Conservation (phyloP, 1,140 invertebrate species). For the Trichogramma pretiosum region DNA sequence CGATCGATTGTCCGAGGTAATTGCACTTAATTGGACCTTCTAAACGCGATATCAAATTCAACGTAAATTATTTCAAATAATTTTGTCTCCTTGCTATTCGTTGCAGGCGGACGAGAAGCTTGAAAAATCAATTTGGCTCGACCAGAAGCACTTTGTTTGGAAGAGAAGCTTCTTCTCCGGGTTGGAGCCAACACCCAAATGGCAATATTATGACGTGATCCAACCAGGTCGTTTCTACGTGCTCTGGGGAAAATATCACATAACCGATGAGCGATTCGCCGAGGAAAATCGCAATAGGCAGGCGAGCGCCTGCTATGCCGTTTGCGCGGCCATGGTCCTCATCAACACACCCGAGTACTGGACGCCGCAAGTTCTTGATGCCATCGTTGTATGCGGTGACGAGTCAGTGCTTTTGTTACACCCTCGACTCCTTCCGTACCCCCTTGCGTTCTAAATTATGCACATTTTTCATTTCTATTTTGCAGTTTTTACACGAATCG, state of each 20-base stretch:
- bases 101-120: constrained; percentile 8
- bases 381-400: constrained; percentile 33
- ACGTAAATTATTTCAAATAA: too few species aligned
- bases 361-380: constrained; percentile 28
- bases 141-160: too few species aligned
- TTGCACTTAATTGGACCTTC: too few species aligned
- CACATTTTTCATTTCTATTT: too few species aligned
- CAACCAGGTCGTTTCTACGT: constrained; percentile 27
- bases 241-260: constrained; percentile 30
- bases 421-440: too few species aligned
- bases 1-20: too few species aligned
- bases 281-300: constrained; percentile 30
- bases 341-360: constrained; percentile 37
- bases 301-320: constrained; percentile 29
- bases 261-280: constrained; percentile 27
- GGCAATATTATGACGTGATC: constrained; percentile 32
- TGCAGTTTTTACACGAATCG: constrained; percentile 25
- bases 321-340: constrained; percentile 33
- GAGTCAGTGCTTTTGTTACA: constrained; percentile 5
- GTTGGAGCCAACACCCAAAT: constrained; percentile 11
- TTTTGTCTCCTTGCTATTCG: too few species aligned
- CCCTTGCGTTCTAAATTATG: too few species aligned
- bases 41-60: too few species aligned
- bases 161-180: too few species aligned
- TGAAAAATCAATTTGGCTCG: constrained; percentile 28